A percentile compares a stretch with the other conserved stretches of the same genome.
Evolutionary conservation across 2,888 invertebrate species (phyloP).

Genomic region (Acanthosepion pharaonis): DNA sequence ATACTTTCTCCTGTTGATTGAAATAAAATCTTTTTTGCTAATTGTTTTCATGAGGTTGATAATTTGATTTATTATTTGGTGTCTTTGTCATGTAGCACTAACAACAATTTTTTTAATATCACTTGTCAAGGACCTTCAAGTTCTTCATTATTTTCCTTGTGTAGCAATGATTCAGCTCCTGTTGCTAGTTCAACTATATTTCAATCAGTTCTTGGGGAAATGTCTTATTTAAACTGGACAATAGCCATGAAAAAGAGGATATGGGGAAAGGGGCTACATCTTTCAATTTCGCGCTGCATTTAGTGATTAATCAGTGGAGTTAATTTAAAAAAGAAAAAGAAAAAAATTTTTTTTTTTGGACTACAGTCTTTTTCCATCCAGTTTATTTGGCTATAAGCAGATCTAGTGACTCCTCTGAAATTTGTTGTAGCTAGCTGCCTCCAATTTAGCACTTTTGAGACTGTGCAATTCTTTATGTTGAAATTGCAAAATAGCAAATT

Average conservation of each 20-base stretch:
- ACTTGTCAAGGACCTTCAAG: neutral
- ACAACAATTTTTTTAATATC: neutral
- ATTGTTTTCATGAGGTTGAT: neutral
- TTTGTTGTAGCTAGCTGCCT: constrained; percentile 46
- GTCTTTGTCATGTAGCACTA: constrained; percentile 8
- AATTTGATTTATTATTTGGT: neutral
- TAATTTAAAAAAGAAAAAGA: neutral
- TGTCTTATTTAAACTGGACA: no score
- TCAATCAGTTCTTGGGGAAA: neutral
- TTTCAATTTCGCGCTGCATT: constrained; percentile 37
- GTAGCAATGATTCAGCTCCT: neutral
- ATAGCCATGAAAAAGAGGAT: neutral
- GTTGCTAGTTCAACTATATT: constrained; percentile 4
- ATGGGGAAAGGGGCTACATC: neutral
- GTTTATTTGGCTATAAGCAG: constrained; percentile 43
- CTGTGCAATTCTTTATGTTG: constrained; percentile 37
- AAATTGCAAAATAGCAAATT: constrained; percentile 46
- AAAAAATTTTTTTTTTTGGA: neutral
- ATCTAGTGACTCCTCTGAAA: constrained; percentile 12
- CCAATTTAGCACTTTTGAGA: constrained; percentile 45
- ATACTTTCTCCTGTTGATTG: neutral
- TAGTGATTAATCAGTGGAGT: constrained; percentile 44
- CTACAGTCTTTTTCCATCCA: constrained; percentile 43
- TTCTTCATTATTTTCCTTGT: neutral
- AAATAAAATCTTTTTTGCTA: neutral